Conservation (phyloP, 2,888 invertebrate genomes). For the Sericinus montela region DNA sequence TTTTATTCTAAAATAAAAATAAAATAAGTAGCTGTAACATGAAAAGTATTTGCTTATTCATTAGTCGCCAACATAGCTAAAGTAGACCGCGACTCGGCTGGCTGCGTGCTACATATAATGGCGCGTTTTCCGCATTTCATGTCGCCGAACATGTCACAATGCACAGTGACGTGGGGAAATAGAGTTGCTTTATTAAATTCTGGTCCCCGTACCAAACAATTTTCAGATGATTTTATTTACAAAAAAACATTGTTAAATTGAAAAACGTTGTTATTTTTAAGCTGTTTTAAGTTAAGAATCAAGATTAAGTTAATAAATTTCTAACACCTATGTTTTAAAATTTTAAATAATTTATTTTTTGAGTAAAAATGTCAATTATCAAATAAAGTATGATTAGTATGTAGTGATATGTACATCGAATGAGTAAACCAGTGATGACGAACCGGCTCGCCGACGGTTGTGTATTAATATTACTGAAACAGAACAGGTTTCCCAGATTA, state of each 20-base stretch:
- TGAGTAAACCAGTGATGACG: conserved; percentile 26
- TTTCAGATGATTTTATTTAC: conserved; percentile 27
- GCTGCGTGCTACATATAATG: conserved; percentile 15
- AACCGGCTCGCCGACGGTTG: conserved; percentile 53
- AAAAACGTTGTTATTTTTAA: conserved; percentile 13
- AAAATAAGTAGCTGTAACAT: conserved; percentile 6
- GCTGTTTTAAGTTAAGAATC: background rate
- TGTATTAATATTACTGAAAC: conserved; percentile 75
- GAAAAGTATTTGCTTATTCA: conserved; percentile 19
- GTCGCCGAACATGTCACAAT: conserved; percentile 53
- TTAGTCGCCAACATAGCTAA: conserved; percentile 17
- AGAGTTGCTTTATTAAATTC: conserved; percentile 66
- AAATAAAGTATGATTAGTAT: too few species aligned
- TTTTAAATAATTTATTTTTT: too few species aligned
- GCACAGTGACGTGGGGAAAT: conserved; percentile 56
- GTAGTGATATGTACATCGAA: conserved; percentile 12
- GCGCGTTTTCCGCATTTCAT: conserved; percentile 30
- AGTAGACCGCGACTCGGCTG: conserved; percentile 5
- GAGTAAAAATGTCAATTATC: too few species aligned
- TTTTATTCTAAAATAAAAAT: conserved; percentile 16
- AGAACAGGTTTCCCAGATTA: conserved; percentile 76
- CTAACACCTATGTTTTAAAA: too few species aligned
- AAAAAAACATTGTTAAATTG: conserved; percentile 14
- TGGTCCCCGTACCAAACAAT: conserved; percentile 32
- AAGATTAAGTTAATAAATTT: too few species aligned